A percentile compares a stretch with the other conserved stretches of the same genome.
These are phyloP conservation scores for Cepphus grylle DNA, from an alignment of 2,113 vertebrate species.

Conservation along the genomic window DNA sequence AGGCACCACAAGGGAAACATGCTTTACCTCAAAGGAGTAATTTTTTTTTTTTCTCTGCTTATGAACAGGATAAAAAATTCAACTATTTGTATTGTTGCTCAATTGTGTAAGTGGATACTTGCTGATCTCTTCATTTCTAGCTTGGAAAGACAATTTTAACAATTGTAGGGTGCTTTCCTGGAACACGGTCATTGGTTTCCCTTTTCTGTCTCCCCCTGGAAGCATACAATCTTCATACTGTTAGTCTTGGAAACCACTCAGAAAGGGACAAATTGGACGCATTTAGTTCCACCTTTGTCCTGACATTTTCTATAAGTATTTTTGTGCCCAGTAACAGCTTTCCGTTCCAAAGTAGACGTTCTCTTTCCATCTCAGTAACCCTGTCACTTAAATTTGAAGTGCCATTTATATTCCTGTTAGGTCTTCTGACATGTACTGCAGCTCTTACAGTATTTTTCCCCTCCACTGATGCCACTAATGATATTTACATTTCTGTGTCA, in stretches of 20 bases:
- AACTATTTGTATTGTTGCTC: neutral
- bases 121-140: neutral
- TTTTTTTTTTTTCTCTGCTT: neutral
- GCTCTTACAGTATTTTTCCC: neutral
- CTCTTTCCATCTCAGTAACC: constrained; percentile 34
- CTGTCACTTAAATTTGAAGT: constrained; percentile 28
- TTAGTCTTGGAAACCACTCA: neutral
- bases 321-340: constrained; percentile 34
- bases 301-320: constrained; percentile 16
- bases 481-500: constrained; percentile 10
- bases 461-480: neutral
- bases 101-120: neutral
- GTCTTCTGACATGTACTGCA: constrained; percentile 17
- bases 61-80: neutral
- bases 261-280: constrained; percentile 13
- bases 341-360: neutral
- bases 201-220: neutral
- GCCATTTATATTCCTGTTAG: constrained; percentile 28
- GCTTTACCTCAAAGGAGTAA: neutral
- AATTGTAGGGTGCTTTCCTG: neutral
- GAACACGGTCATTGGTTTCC: neutral
- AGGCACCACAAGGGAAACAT: neutral
- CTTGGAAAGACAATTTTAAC: neutral
- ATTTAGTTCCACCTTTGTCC: constrained; percentile 16
- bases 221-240: neutral